Evolutionary conservation across 2,113 vertebrate species (phyloP).

Genomic region (Vulpes vulpes): DNA sequence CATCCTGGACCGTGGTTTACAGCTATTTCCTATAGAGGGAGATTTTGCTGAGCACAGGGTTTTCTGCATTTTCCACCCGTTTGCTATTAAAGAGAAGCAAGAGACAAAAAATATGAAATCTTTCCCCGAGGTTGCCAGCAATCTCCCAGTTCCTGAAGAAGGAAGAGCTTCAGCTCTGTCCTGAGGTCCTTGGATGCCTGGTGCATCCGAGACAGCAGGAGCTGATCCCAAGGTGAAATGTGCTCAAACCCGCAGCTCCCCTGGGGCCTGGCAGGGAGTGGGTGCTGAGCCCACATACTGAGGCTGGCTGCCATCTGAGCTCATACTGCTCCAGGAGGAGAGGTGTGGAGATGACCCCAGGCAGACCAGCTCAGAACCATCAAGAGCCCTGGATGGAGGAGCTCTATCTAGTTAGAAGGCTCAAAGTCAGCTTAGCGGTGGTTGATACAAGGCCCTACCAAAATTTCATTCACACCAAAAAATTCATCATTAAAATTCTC

Average conservation of each 20-base stretch:
- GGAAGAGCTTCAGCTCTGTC: neutral
- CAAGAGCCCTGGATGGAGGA: too few relatives aligned
- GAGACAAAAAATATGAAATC: slow-evolving; percentile 53
- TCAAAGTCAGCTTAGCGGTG: neutral
- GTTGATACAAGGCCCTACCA: neutral
- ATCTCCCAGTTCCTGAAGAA: slow-evolving; percentile 8
- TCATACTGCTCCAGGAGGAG: neutral
- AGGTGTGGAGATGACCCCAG: fast-evolving
- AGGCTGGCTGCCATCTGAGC: fast-evolving
- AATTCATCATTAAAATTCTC: neutral
- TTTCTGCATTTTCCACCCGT: slow-evolving; percentile 75
- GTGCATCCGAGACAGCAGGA: neutral
- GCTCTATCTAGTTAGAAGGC: neutral
- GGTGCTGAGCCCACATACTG: neutral
- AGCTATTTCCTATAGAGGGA: slow-evolving; percentile 70
- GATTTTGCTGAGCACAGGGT: slow-evolving; percentile 69
- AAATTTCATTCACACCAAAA: neutral
- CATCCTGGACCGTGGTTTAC: slow-evolving; percentile 28
- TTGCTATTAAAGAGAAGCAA: slow-evolving; percentile 67
- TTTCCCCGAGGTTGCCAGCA: slow-evolving; percentile 14
- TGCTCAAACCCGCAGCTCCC: neutral
- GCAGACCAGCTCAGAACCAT: neutral
- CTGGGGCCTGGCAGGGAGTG: fast-evolving
- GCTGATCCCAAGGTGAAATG: neutral
- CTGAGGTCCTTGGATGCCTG: neutral